Percentiles rank a stretch among this genome's conserved stretches.
Evolutionary conservation across 2,113 vertebrate genomes (phyloP).

Genomic region (Haliaeetus leucogaster): DNA sequence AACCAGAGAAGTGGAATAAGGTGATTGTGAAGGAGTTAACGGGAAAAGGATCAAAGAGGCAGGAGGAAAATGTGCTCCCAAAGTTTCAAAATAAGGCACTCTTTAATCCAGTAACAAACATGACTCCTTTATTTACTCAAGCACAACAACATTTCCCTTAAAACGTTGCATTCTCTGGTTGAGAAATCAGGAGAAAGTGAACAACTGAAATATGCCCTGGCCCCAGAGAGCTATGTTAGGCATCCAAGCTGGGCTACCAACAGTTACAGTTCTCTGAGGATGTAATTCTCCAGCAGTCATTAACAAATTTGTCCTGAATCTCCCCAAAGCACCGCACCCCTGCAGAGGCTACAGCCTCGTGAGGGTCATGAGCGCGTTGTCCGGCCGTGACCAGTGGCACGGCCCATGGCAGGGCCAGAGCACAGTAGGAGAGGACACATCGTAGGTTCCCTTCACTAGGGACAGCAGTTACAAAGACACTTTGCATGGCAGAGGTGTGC

Average conservation of each 20-base stretch:
- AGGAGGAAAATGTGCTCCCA: neutral
- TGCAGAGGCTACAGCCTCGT: fast-evolving
- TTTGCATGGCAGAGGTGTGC: fast-evolving
- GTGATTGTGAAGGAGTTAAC: neutral
- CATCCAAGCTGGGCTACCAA: neutral
- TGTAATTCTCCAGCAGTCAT: fast-evolving
- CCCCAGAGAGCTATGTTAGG: neutral
- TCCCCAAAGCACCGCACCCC: fast-evolving
- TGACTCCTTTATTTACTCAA: neutral
- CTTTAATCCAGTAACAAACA: neutral
- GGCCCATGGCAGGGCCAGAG: neutral
- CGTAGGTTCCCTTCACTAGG: fast-evolving
- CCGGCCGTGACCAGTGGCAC: fast-evolving
- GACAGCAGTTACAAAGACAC: fast-evolving
- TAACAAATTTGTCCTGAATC: fast-evolving
- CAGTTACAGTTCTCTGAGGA: fast-evolving
- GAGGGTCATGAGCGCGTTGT: fast-evolving
- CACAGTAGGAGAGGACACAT: neutral
- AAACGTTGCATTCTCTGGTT: neutral
- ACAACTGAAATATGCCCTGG: neutral
- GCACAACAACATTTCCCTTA: neutral
- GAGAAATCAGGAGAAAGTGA: slow-evolving; percentile 30
- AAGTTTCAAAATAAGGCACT: neutral
- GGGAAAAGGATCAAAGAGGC: neutral
- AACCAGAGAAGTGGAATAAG: neutral